Conservation (phyloP, 2,797 vertebrate genomes). For the Periophthalmus magnuspinnatus region DNA sequence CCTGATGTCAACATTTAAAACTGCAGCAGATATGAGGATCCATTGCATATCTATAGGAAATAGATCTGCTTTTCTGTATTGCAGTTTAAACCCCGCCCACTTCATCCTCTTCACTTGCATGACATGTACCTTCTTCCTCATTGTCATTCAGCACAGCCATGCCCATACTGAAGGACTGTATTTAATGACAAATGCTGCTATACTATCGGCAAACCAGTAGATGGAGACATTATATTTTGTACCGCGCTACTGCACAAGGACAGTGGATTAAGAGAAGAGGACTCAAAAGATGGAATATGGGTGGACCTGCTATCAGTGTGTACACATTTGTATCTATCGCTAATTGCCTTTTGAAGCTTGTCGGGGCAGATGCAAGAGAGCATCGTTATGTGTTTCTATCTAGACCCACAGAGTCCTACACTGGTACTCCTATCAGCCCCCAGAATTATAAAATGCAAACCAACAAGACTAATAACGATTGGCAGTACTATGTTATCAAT, state of each 20-base stretch:
- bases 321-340: slow-evolving; percentile 17
- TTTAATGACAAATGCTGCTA: slow-evolving; percentile 57
- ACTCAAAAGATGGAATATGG: slow-evolving; percentile 8
- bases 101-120: slow-evolving; percentile 39
- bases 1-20: slow-evolving; percentile 67
- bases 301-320: slow-evolving; percentile 26
- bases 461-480: too few species aligned
- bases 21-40: slow-evolving; percentile 52
- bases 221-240: slow-evolving; percentile 59
- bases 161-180: slow-evolving; percentile 28
- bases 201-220: slow-evolving; percentile 51
- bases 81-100: slow-evolving; percentile 38
- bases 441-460: too few species aligned
- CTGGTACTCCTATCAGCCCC: slow-evolving; percentile 30
- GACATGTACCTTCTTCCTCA: slow-evolving; percentile 33
- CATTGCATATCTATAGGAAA: slow-evolving; percentile 31
- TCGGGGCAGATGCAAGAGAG: slow-evolving; percentile 43
- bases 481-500: too few species aligned
- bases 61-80: slow-evolving; percentile 37
- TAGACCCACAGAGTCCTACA: slow-evolving; percentile 24
- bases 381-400: slow-evolving; percentile 22
- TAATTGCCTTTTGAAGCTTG: slow-evolving; percentile 36
- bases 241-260: slow-evolving; percentile 30
- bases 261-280: slow-evolving; percentile 23
- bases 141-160: slow-evolving; percentile 43